Percentiles rank a stretch among this genome's conserved stretches.
Evolutionary conservation across 2,888 invertebrate species (phyloP).

Genomic region (Erebia epiphron): DNA sequence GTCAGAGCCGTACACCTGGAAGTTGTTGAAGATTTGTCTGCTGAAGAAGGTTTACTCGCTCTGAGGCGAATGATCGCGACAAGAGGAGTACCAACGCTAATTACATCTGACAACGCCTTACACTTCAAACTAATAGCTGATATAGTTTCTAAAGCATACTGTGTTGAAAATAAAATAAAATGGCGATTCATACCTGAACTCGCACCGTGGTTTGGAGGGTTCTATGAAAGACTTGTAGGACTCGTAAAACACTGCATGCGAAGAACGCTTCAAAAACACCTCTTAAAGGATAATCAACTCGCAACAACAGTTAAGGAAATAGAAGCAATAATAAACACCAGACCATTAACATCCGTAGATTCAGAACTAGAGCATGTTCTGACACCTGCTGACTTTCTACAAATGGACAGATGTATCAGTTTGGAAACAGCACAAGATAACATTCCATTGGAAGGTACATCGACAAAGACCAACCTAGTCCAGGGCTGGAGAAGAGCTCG

Average conservation of each 20-base stretch:
- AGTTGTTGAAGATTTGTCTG: constrained; percentile 41
- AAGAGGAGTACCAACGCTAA: too few relatives aligned
- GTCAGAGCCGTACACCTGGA: constrained; percentile 44
- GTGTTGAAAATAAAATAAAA: too few relatives aligned
- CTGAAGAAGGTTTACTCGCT: too few relatives aligned
- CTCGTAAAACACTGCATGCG: not conserved
- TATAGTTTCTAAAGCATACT: too few relatives aligned
- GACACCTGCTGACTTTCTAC: too few relatives aligned
- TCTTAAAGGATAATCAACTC: constrained; percentile 28
- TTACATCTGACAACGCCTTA: too few relatives aligned
- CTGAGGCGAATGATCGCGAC: too few relatives aligned
- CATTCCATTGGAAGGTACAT: constrained; percentile 6
- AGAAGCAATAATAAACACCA: constrained; percentile 30
- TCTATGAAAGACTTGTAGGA: constrained; percentile 32
- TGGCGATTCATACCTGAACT: constrained; percentile 25
- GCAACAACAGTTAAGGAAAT: constrained; percentile 34
- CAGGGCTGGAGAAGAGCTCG: constrained; percentile 3
- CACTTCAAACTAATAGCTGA: too few relatives aligned
- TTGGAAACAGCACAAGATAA: constrained; percentile 4
- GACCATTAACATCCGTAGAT: constrained; percentile 27
- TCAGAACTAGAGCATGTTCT: constrained; percentile 15
- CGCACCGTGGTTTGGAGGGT: constrained; percentile 35
- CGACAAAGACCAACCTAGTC: not conserved
- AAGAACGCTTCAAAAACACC: constrained; percentile 2
- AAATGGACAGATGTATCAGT: too few relatives aligned